phyloP scores from a whole-genome alignment of 2,888 invertebrate species.

The Trimorus sp. region DNA sequence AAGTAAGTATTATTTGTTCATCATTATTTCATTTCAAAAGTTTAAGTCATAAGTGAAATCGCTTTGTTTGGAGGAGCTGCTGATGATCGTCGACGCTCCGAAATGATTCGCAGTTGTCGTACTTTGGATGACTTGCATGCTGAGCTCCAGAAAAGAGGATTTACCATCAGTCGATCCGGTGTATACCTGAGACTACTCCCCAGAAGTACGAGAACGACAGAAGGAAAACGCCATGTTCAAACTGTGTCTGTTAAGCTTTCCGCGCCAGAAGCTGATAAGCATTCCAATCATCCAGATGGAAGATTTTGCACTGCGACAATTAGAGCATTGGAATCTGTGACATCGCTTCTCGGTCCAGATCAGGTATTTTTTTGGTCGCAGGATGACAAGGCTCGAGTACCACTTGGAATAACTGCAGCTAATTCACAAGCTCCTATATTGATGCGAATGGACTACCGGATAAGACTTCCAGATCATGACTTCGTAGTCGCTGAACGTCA shows the following conservation, averaged over 20 bases:
- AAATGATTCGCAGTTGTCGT: constrained; percentile 2
- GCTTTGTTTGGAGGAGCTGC: not conserved
- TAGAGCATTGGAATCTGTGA: constrained; percentile 65
- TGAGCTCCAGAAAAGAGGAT: not conserved
- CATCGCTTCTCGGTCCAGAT: constrained; percentile 69
- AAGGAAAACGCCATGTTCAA: constrained; percentile 71
- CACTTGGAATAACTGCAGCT: constrained; percentile 78
- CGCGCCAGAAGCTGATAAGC: constrained; percentile 36
- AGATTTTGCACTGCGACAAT: constrained; percentile 63
- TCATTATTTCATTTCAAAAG: too few species aligned
- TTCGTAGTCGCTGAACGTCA: constrained; percentile 73
- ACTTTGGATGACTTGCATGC: constrained; percentile 1
- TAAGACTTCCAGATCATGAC: constrained; percentile 73
- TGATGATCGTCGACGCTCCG: not conserved
- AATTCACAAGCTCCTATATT: constrained; percentile 76
- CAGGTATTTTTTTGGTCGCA: constrained; percentile 69
- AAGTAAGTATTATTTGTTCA: too few species aligned
- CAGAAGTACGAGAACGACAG: constrained; percentile 65
- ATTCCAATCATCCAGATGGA: constrained; percentile 60
- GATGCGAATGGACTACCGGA: constrained; percentile 72
- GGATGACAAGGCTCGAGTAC: constrained; percentile 76
- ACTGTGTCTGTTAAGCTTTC: constrained; percentile 72
- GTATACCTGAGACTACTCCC: not conserved
- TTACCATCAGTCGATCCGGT: too few species aligned
- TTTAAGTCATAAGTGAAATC: not conserved